Evolutionary conservation across 2,797 vertebrate genomes (phyloP), one percentile per base, ranked within the genome.

Genomic region (Leucoraja ocellata): DNA sequence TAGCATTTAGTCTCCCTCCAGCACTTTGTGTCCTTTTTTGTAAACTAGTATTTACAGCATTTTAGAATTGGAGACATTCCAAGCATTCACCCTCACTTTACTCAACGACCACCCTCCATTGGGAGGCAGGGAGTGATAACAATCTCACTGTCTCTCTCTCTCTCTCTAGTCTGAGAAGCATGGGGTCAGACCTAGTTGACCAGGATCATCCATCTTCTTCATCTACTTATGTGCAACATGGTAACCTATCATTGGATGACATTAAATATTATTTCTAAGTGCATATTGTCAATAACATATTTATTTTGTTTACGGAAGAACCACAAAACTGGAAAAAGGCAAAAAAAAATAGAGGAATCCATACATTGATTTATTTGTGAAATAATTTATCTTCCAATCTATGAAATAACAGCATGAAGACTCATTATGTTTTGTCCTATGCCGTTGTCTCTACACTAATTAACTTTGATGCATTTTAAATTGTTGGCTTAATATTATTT

Each of bases 401-500:
- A 90, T 90, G n/a, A 65, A 68, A 36, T 90, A 46, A 23, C 83
- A 61, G 10, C 14, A n/a, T 84, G n/a, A 90, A 63, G 28, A 32
- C 2, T 25, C 16, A 1, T 32, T 54, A 58, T 58, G 46, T 10
- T 46, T 25, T 25, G 54, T n/a, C n/a, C n/a, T n/a, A n/a, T n/a
- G n/a, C 10, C 28, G n/a, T 13, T 13, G 65, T 63, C 13, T 58
- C 3, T n/a, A n/a, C 11, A 14, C 58, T 11, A 88, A 63, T 65
- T 88, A 0, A 65, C 16, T 65, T 63, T 36, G n/a, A 90, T 32
- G 28, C 16, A 32, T 32, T 90, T 90, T 68, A 39, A 71, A 90
- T 65, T 90, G 61, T 88, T 88, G n/a, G 14, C 68, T 65, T 80
- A 36, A 80, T 80, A 32, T 46, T 32, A 84, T 84, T 61, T 84